Evolutionary conservation across 2,797 vertebrate species (phyloP), one percentile per base, ranked within the genome.

Genomic region (Myotis myotis): DNA sequence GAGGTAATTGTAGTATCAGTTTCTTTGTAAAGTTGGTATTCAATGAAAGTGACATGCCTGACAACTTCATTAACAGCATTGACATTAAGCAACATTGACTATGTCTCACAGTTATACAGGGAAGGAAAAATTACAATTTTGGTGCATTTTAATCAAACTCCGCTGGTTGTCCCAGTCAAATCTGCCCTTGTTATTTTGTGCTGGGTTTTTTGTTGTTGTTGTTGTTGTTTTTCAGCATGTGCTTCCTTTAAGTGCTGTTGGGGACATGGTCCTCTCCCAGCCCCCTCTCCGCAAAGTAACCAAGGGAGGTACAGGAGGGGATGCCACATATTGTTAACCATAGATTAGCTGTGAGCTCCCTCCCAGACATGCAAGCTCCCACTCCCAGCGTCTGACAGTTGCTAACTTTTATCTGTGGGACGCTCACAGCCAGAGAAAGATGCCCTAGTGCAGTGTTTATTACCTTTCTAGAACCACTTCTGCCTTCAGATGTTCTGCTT

Each of bases 41-140:
- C 98, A 98, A 13, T 2, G 60, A 93, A 98, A 98, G 94, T 97
- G 98, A 98, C 98, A 98, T 97, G 97, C 95, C 97, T 97, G 98
- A 98, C 98, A 98, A 97, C 97, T 98, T 98, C 98, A 98, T 98
- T 98, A 98, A 98, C 96, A 96, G 87, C 83, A 64, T 33, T 97
- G 96, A 98, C 95, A 97, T 98, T 98, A 98, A 98, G 94, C 97
- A 98, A 97, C 91, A 84, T 17, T 97, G 98, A 98, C 94, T 94
- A 94, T 97, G 97, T 88, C 97, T 98, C 97, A 85, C 93, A 84
- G 89, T 97, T 98, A 97, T 97, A 97, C 38, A 78, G 74, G 76
- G 66, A 93, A 96, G 80, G 90, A 95, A 96, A 89, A 94, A 79
- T 86, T 60, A 87, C n/a, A 60, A 75, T 97, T 98, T 97, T 95